A percentile compares a stretch with the other conserved stretches of the same genome.
Evolutionary conservation across 2,797 vertebrate species (phyloP).

Genomic region (Dipus sagitta): DNA sequence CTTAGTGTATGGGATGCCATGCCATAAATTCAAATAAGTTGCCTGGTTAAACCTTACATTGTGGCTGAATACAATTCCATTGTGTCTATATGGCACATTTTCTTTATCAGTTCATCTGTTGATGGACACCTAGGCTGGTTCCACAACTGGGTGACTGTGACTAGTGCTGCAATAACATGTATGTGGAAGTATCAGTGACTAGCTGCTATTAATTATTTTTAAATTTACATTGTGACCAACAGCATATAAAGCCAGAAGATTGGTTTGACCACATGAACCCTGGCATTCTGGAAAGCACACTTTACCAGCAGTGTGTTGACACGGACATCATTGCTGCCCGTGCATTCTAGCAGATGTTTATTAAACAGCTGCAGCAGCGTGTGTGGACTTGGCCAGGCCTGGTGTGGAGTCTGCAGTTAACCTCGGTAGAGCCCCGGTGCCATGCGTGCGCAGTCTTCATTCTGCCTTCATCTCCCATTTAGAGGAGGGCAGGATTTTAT

Average conservation of each 20-base stretch:
- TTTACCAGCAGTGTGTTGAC: not conserved
- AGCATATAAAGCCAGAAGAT: not conserved
- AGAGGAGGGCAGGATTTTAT: not conserved
- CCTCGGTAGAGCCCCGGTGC: not conserved
- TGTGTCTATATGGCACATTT: not conserved
- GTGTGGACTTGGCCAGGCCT: not conserved
- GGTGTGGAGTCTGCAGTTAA: not conserved
- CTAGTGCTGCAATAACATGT: not conserved
- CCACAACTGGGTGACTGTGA: not conserved
- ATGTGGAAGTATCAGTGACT: not conserved
- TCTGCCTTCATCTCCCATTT: not conserved
- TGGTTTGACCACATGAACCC: not conserved
- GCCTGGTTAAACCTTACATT: slow-evolving; percentile 7
- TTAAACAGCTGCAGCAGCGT: not conserved
- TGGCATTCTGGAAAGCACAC: not conserved
- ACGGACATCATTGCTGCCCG: not conserved
- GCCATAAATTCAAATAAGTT: slow-evolving; percentile 30
- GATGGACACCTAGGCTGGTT: not conserved
- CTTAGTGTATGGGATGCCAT: slow-evolving; percentile 17
- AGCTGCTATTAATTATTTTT: not conserved
- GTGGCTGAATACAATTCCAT: not conserved
- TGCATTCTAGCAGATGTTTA: slow-evolving; percentile 4
- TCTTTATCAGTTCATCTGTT: not conserved
- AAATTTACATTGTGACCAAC: not conserved
- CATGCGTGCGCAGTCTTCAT: not conserved